phyloP scores from a whole-genome alignment of 1,140 invertebrate species.

The Leptinotarsa texana region DNA sequence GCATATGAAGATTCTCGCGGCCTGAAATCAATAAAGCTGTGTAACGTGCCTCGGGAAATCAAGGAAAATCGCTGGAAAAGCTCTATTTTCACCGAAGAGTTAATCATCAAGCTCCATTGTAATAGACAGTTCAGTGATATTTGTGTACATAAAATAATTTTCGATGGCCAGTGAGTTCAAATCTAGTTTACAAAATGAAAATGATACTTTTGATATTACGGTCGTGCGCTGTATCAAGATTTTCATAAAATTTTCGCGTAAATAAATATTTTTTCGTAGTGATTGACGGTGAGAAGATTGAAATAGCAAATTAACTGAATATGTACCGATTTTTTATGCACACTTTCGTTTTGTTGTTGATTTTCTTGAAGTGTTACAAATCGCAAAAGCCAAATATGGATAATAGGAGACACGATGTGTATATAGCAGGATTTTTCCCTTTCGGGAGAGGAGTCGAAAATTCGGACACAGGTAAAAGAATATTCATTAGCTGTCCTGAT shows the following conservation, averaged over 20 bases:
- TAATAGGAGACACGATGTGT: conserved; percentile 70
- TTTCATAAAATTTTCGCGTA: neutral
- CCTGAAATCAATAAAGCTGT: conserved; percentile 25
- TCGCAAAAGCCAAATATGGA: conserved; percentile 62
- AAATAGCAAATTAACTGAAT: neutral
- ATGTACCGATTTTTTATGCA: conserved; percentile 11
- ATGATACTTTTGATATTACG: neutral
- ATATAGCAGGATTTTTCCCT: conserved; percentile 91
- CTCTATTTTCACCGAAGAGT: neutral
- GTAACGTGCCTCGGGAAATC: conserved; percentile 24
- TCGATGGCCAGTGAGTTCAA: neutral
- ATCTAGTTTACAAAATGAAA: conserved; percentile 2
- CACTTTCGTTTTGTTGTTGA: conserved; percentile 8
- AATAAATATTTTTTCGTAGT: conserved; percentile 3
- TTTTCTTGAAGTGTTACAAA: conserved; percentile 26
- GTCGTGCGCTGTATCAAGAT: neutral
- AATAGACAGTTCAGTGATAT: neutral
- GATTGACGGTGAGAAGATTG: conserved; percentile 7
- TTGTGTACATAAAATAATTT: neutral
- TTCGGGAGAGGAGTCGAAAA: conserved; percentile 77
- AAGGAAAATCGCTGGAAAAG: conserved; percentile 15
- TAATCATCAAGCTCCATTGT: neutral
- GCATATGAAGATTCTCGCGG: conserved; percentile 1
- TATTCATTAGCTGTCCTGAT: neutral
- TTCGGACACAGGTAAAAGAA: conserved; percentile 63